Percentiles rank a stretch among this genome's conserved stretches.
Evolutionary conservation across 2,113 vertebrate genomes (phyloP).

Genomic region (Smithornis capensis): DNA sequence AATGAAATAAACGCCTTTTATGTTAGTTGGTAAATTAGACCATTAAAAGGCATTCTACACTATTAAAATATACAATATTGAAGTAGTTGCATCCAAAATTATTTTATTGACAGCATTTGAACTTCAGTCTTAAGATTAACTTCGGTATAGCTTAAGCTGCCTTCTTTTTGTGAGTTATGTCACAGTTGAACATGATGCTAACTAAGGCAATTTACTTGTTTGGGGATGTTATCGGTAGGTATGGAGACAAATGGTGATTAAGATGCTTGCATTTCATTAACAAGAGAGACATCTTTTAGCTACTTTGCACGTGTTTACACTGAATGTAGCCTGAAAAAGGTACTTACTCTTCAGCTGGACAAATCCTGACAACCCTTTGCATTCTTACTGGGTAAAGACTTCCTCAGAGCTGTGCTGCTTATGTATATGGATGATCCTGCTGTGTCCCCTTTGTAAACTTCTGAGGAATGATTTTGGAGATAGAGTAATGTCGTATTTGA

Average conservation of each 20-base stretch:
- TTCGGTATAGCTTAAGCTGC: not conserved
- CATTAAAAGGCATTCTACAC: not conserved
- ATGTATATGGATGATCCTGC: not conserved
- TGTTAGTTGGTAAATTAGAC: not conserved
- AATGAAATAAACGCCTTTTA: conserved; percentile 6
- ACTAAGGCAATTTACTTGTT: not conserved
- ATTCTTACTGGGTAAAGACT: not conserved
- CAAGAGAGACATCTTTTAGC: not conserved
- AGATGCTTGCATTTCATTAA: conserved; percentile 4
- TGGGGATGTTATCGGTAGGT: conserved; percentile 20
- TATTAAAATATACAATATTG: not conserved
- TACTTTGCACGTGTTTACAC: not conserved
- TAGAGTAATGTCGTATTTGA: not conserved
- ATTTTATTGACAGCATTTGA: not conserved
- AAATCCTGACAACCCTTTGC: not conserved
- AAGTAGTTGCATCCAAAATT: not conserved
- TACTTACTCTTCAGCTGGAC: not conserved
- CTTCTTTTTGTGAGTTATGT: not conserved
- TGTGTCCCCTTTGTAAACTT: not conserved
- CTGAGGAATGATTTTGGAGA: not conserved
- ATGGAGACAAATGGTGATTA: not conserved
- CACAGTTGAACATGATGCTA: not conserved
- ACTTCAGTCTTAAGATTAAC: not conserved
- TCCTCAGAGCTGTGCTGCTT: not conserved
- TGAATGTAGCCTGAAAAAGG: not conserved